Base-by-base conservation (phyloP, 2,113 vertebrate species). In the Engraulis encrasicolus region DNA sequence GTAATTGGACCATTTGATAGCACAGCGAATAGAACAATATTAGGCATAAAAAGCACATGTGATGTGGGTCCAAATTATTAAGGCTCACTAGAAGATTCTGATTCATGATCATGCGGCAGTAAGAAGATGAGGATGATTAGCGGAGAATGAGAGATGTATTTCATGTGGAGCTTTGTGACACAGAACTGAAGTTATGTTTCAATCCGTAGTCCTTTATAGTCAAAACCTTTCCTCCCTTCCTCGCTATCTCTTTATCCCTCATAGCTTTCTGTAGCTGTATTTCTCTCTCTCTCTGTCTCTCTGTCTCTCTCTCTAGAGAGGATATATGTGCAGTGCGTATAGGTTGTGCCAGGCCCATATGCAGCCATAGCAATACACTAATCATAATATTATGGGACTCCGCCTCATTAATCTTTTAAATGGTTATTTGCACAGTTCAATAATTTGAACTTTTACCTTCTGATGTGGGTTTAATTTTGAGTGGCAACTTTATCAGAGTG, bases 401-500 rank as follows among this genome's bases (percentile, higher is more conserved):
- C 77, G 58, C 81, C 31, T 50, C 49, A 9, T 23, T 87, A 80
- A 74, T 85, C 78, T 50, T 81, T 87, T 80, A 78, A 45, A 48
- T 71, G 84, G 81, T 81, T 81, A 74, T 78, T 88, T 74, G 84
- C 84, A 54, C 86, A 85, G 88, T 87, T 83, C 79, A 83, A 85
- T 78, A 71, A 82, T 45, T 84, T 85, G 81, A 88, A 87, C 77
- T 83, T 85, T 88, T 88, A 86, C 86, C 88, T 89, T 89, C 84
- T 86, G 82, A 88, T 89, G 84, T 88, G 88, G 80, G 89, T 80
- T 87, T 50, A 81, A 88, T 37, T 80, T 83, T 50, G 80, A 87
- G 84, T 83, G 78, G 80, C 86, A 84, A 87, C 82, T 84, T 86
- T 84, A 85, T 87, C 85, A 83, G 79, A 89, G 79, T 83, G 80